Conservation (phyloP, 30 jellyfish, hydroid and myxozoan species). For the Chrysaora quinquecirrha region DNA sequence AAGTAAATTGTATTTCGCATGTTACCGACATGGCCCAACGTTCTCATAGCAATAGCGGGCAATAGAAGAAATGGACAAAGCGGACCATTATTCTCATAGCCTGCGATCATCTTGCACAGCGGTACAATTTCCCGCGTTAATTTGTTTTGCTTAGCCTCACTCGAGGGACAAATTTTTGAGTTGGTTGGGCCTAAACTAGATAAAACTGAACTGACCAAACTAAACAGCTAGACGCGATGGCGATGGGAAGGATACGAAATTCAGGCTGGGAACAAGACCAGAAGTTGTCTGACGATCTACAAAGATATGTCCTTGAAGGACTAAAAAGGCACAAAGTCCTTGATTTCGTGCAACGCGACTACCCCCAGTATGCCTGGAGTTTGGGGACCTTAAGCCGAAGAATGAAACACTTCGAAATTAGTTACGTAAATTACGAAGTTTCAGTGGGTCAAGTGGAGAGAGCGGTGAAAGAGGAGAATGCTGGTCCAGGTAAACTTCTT, state of each 20-base stretch:
- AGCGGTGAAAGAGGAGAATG: conserved; percentile 1
- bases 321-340: conserved; percentile 18
- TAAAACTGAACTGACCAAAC: background rate
- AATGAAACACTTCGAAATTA: conserved; percentile 21
- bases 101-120: no score
- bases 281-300: conserved; percentile 1
- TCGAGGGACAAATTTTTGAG: no score
- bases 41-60: no score
- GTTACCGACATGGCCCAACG: no score
- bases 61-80: no score
- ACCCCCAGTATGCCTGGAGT: conserved; percentile 58
- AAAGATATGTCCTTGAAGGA: conserved; percentile 1
- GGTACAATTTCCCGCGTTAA: no score
- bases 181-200: no score
- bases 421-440: background rate
- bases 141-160: no score
- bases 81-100: no score
- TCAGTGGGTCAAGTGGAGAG: conserved; percentile 6
- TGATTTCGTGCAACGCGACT: conserved; percentile 41
- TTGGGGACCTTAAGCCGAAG: conserved; percentile 29
- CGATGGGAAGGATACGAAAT: conserved; percentile 1
- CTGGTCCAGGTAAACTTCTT: conserved; percentile 4
- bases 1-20: no score
- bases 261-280: conserved; percentile 6
- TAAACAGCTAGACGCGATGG: background rate